Base-by-base conservation (phyloP, 2,797 vertebrate species). In the Australoheros facetus region DNA sequence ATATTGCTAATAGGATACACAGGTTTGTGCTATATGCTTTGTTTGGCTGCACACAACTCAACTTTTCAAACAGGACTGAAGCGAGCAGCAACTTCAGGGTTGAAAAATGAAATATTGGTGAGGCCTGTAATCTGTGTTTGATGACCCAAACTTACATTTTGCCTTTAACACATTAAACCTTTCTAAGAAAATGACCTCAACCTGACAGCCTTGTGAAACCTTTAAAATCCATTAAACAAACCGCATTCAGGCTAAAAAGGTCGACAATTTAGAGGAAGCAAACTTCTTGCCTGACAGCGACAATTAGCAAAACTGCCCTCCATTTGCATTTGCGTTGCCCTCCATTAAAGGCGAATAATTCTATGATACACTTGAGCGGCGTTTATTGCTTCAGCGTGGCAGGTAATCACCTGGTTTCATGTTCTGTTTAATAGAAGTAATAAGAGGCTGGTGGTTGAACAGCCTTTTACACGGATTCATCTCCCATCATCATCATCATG, bases 241-340 rank as follows among this genome's bases (percentile, higher is more conserved):
- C 64, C 23, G 55, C 26, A 71, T 58, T 75, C 1, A 26, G 14
- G 78, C 32, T 79, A 69, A 78, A 26, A 26, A 86, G 34, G 75
- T 71, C 51, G 56, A 75, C 73, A 72, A 75, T 80, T 80, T 7
- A 81, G 69, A 78, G 73, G 79, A 3, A 32, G 37, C 70, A 58
- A 56, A 69, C 71, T 23, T 79, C 55, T 73, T 48, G 5, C 53
- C 71, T 78, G 81, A 88, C 66, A 82, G 77, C 11, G 0, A 56
- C 80, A 85, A 85, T 87, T 86, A 89, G 75, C 74, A 42, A 76
- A 90, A 88, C 74, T 81, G 83, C 80, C 82, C 78, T 42, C 75
- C 60, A 82, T 88, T 77, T 88, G 73, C 77, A 81, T 83, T 75
- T 66, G 71, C 23, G 73, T 30, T 69, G 71, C 83, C 81, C 83